These are phyloP conservation scores for Silurus glanis DNA, from an alignment of 2,113 vertebrate species.

Conservation along the genomic window DNA sequence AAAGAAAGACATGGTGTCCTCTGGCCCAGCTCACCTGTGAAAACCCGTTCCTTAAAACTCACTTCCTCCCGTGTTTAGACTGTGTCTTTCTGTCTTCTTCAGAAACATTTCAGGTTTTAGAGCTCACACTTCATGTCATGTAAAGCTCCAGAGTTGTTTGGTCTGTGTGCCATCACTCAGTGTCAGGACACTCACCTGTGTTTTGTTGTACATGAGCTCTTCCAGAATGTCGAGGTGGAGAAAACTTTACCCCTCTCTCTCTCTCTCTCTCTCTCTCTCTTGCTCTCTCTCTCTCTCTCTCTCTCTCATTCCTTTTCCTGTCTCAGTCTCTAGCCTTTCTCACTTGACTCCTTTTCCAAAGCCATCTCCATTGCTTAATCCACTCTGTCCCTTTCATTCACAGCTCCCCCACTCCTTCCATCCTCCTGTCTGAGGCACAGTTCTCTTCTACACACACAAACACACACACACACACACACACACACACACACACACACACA, in stretches of 20 bases:
- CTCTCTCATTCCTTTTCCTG: slow-evolving; percentile 48
- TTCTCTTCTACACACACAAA: slow-evolving; percentile 65
- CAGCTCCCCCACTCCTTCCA: slow-evolving; percentile 42
- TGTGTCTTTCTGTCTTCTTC: slow-evolving; percentile 54
- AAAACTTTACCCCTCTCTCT: slow-evolving; percentile 60
- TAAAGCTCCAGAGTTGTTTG: slow-evolving; percentile 76
- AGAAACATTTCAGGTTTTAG: slow-evolving; percentile 60
- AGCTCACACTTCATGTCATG: slow-evolving; percentile 76
- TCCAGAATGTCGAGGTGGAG: slow-evolving; percentile 69
- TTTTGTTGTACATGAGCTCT: slow-evolving; percentile 73
- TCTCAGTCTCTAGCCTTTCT: slow-evolving; percentile 48
- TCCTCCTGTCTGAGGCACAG: slow-evolving; percentile 56
- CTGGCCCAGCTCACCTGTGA: slow-evolving; percentile 53
- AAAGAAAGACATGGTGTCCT: slow-evolving; percentile 51
- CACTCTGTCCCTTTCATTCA: slow-evolving; percentile 55
- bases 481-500: slow-evolving; percentile 63
- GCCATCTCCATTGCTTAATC: slow-evolving; percentile 49
- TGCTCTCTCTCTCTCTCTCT: slow-evolving; percentile 59
- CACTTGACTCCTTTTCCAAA: slow-evolving; percentile 43
- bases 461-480: slow-evolving; percentile 66
- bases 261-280: slow-evolving; percentile 63
- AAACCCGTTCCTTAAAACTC: slow-evolving; percentile 30
- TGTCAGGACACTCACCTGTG: slow-evolving; percentile 72
- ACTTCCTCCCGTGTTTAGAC: slow-evolving; percentile 9
- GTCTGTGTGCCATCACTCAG: slow-evolving; percentile 61